A percentile compares a stretch with the other conserved stretches of the same genome.
Evolutionary conservation across 2,113 vertebrate genomes (phyloP).

Genomic region (Chloroceryle aenea): DNA sequence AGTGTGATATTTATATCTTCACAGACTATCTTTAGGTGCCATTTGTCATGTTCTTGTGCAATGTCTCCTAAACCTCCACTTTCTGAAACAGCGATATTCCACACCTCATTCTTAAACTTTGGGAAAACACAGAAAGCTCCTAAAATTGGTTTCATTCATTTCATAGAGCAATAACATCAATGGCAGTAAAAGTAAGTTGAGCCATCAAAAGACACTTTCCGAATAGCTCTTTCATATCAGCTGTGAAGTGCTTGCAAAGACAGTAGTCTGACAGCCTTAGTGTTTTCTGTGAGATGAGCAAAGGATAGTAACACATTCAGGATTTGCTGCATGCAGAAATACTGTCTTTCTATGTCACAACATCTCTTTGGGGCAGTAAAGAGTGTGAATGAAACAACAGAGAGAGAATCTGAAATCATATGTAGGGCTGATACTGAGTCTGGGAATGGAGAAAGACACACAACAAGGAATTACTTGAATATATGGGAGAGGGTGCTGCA

Average conservation of each 20-base stretch:
- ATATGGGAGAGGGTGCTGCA: not conserved
- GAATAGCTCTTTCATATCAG: not conserved
- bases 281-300: not conserved
- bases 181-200: not conserved
- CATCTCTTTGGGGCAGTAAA: not conserved
- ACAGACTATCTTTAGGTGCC: slow-evolving; percentile 52
- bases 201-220: not conserved
- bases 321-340: not conserved
- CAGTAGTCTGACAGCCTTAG: not conserved
- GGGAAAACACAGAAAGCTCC: slow-evolving; percentile 1
- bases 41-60: slow-evolving; percentile 58
- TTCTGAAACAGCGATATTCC: slow-evolving; percentile 35
- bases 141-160: slow-evolving; percentile 49
- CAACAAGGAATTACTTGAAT: not conserved
- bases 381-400: not conserved
- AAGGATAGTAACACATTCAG: fast-evolving
- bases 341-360: not conserved
- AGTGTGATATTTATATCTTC: slow-evolving; percentile 51
- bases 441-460: not conserved
- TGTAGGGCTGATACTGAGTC: not conserved
- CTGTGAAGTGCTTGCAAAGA: not conserved
- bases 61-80: slow-evolving; percentile 40
- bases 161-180: not conserved
- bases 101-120: slow-evolving; percentile 40
- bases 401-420: not conserved